Conservation (phyloP, 1,140 invertebrate genomes). For the Lepidotrigona ventralis region DNA sequence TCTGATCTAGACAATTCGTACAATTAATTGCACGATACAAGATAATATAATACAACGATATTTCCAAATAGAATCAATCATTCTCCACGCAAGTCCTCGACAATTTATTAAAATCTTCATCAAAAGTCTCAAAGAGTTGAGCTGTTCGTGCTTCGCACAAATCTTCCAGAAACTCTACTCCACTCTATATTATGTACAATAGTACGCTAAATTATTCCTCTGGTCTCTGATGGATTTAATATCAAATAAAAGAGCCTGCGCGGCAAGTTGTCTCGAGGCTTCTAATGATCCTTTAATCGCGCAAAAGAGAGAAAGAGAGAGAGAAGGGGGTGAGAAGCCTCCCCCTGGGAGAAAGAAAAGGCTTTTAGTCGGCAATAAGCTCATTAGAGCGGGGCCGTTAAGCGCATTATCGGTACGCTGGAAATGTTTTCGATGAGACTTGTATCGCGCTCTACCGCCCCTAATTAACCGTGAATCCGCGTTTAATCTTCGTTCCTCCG, state of each 20-base stretch:
- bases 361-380: slow-evolving; percentile 33
- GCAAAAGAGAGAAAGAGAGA: neutral
- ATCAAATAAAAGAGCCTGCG: neutral
- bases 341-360: slow-evolving; percentile 6
- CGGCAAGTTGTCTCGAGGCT: slow-evolving; percentile 21
- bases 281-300: slow-evolving; percentile 35
- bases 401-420: slow-evolving; percentile 11
- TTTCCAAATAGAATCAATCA: too few species aligned
- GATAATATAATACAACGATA: too few species aligned
- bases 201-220: too few species aligned
- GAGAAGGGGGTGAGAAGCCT: neutral
- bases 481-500: neutral
- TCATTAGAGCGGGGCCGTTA: slow-evolving; percentile 11
- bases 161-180: too few species aligned
- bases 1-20: too few species aligned
- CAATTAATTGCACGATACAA: too few species aligned
- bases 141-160: too few species aligned
- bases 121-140: too few species aligned
- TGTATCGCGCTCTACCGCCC: neutral
- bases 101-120: too few species aligned
- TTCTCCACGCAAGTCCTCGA: too few species aligned
- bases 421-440: slow-evolving; percentile 35
- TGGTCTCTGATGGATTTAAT: neutral
- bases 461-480: slow-evolving; percentile 16
- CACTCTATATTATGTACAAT: too few species aligned